A percentile compares a stretch with the other conserved stretches of the same genome.
phyloP scores from a whole-genome alignment of 2,113 vertebrate genomes.

The Clarias gariepinus region DNA sequence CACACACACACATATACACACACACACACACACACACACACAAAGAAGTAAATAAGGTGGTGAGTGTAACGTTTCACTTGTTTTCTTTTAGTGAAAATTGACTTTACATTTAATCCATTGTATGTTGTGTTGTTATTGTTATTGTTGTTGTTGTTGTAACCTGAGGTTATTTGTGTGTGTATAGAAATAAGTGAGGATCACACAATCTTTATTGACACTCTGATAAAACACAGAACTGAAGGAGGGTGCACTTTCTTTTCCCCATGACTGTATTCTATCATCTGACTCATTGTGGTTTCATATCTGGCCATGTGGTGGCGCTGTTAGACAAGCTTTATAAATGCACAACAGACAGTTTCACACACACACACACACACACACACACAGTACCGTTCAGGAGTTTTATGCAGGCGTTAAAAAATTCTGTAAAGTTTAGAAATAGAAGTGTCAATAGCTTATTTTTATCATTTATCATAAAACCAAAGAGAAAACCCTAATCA shows the following conservation, averaged over 20 bases:
- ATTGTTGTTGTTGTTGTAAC: background rate
- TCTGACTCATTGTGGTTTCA: background rate
- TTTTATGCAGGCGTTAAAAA: too few species aligned
- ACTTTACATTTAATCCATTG: background rate
- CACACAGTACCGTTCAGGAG: too few species aligned
- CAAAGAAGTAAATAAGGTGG: too few species aligned
- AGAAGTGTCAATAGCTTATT: too few species aligned
- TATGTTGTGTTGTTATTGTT: background rate
- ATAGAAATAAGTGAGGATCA: background rate
- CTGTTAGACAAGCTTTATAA: slow-evolving; percentile 34
- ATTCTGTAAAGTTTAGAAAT: too few species aligned
- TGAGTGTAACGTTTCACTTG: background rate
- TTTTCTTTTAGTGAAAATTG: background rate
- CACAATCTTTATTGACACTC: background rate
- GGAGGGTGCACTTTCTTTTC: background rate
- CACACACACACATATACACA: slow-evolving; percentile 24
- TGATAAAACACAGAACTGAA: background rate
- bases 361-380: too few species aligned
- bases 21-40: background rate
- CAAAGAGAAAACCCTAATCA: too few species aligned
- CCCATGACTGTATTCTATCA: background rate
- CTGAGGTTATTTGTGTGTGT: background rate
- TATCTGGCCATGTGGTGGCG: slow-evolving; percentile 40
- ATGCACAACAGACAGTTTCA: background rate
- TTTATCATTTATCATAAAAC: too few species aligned